Evolutionary conservation across 2,888 invertebrate species (phyloP), one percentile per base, ranked within the genome.

Genomic region (Tiliacea aurago): DNA sequence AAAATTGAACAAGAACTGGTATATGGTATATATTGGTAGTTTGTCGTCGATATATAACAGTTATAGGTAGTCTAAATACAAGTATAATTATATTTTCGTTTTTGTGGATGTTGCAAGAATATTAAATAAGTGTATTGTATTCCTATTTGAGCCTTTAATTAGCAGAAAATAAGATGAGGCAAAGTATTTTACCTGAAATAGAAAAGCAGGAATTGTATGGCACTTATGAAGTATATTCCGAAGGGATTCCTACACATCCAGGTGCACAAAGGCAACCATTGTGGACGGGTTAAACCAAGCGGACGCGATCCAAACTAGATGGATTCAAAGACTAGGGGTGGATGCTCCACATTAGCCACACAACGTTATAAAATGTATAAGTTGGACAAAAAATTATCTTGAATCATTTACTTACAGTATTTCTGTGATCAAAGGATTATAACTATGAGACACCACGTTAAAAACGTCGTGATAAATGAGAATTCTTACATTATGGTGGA

Each of bases 231-330:
- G 23, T 45, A 47, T 45, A 82, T 82, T 84, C 72, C 76, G 49
- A 63, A 37, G 78, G 79, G 70, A 73, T 73, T 56, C 64, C 76
- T 55, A 73, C 61, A 70, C 68, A 28, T 11, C 15, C 43, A 41
- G 6, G 23, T 45, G 4, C 9, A 63, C 45, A 47, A 20, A 63
- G 1, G 28, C 28, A 0, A 28, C 63, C 15, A 20, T 63, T 47
- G 33, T 15, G 20, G 47, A 33, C 20, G 5, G 33, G 47, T 63
- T 63, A 33, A 47, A 63, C 47, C 28, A 63, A 4, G 45, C 20
- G 28, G 63, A 15, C 9, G 20, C 47, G 33, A 47, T 33, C 28
- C 20, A 5, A 33, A 33, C 37, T 37, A n/a, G n/a, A 37, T 4
- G n/a, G 4, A 9, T n/a, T n/a, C n/a, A 15, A n/a, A n/a, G 9